Base-by-base conservation (phyloP, 2,888 invertebrate genomes). In the Harpalus rufipes region DNA sequence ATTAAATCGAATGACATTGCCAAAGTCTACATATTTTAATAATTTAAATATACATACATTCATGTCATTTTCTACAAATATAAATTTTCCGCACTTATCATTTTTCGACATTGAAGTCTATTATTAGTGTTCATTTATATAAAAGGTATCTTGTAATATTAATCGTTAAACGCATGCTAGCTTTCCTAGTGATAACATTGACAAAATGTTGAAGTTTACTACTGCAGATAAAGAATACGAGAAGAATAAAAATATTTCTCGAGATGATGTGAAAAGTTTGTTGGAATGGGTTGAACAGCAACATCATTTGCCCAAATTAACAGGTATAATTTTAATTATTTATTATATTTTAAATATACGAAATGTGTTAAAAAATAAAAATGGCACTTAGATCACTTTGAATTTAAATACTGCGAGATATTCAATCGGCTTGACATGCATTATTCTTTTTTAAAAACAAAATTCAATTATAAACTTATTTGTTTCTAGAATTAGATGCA, bases 401-500 rank as follows among this genome's bases (percentile, higher is more conserved):
- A n/a, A n/a, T n/a, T n/a, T n/a, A n/a, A n/a, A n/a, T n/a, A n/a
- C n/a, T n/a, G 1, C 1, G 1, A 25, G 1, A 32, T 32, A 32
- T 32, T 32, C 6, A 6, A 32, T 4, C 5, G 32, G 32, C 6
- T 32, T 32, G 32, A 32, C 1, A 32, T 32, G 3, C 32, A 32
- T 5, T 32, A 32, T 44, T 10, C 10, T 51, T 51, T 51, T 51
- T 2, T 51, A 51, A 51, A 12, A 10, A 51, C 10, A 12, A 51
- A 51, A 12, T 10, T 51, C 4, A 51, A 51, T 51, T 51, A 10
- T 12, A 12, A 51, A 51, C 6, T 51, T 32, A 32, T 32, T 10
- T 51, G 12, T 51, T 51, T 51, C 2, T 86, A 90, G 90, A 91
- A 86, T 81, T 90, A 18, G 89, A 89, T 78, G 91, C 94, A 8